Evolutionary conservation across 1,140 invertebrate genomes (phyloP).

Genomic region (Anastrepha ludens): DNA sequence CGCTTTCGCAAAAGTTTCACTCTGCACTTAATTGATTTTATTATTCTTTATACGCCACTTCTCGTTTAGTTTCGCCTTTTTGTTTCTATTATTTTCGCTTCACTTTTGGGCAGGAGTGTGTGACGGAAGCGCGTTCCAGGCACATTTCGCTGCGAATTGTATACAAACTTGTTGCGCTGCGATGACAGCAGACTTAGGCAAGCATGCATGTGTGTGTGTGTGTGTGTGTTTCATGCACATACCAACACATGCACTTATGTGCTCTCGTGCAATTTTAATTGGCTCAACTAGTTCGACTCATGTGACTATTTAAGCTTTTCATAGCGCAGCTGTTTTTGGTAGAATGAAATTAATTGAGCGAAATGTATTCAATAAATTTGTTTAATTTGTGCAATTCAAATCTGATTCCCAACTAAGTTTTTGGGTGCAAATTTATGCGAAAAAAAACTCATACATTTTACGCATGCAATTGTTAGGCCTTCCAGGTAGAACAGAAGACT

Average conservation of each 20-base stretch:
- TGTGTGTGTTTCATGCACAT: no score
- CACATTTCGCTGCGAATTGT: no score
- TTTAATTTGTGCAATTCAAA: neutral
- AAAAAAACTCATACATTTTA: no score
- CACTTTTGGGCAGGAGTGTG: neutral
- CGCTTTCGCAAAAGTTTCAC: constrained; percentile 39
- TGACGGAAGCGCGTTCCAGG: no score
- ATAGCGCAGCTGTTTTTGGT: neutral
- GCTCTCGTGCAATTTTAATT: neutral
- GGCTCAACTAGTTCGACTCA: neutral
- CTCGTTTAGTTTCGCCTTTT: neutral
- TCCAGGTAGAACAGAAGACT: no score
- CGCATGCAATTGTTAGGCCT: no score
- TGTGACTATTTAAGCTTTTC: neutral
- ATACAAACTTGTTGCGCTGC: neutral
- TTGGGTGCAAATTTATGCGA: no score
- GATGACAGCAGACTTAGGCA: neutral
- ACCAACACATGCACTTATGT: neutral
- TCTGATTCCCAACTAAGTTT: no score
- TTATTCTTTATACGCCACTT: neutral
- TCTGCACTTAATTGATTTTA: constrained; percentile 46
- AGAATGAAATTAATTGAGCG: neutral
- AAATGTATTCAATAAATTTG: no score
- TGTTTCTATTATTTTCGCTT: neutral
- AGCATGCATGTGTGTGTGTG: no score